Evolutionary conservation across 2,113 vertebrate species (phyloP), one percentile per base, ranked within the genome.

Genomic region (Thunnus thynnus): DNA sequence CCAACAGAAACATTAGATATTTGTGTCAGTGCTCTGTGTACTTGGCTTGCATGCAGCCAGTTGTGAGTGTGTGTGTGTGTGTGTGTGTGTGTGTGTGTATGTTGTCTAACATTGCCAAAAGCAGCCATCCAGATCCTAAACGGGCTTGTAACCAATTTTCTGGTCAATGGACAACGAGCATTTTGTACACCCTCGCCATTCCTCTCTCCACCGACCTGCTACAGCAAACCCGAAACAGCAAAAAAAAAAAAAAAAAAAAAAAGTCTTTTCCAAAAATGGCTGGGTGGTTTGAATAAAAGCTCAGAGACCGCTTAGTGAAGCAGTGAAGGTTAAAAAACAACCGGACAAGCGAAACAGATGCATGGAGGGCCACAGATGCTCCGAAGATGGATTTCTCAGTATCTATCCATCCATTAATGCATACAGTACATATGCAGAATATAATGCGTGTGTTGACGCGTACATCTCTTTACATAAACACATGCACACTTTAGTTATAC

Each of bases 111-210:
- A 78, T 51, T 84, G 85, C 65, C 66, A 54, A 67, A 78, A 78
- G 76, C 84, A 86, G 18, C 76, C 79, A 86, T 87, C 78, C 82
- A 81, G 69, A 62, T 82, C 73, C 60, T 83, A 44, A 90, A 82
- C 0, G 13, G 70, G 75, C 75, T 73, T 78, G 46, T 82, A 70
- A 78, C 80, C 74, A 82, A 89, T 90, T 90, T 93, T 92, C 76
- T 72, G 64, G 83, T 88, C 67, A 82, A 75, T 67, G 74, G 86
- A 67, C 36, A 78, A 75, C 72, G 58, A 84, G 20, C 80, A 77
- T 68, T 87, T 77, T 67, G 78, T 46, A 8, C 46, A 67, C 18
- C 41, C 55, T 75, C 16, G 0, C 50, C 68, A 64, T 82, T 73
- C 9, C 65, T 44, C 46, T 54, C 27, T 55, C 41, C 32, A 18